Base-by-base conservation (phyloP, 92 coral and sea anemone genomes). In the Zoanthus solanderi region DNA sequence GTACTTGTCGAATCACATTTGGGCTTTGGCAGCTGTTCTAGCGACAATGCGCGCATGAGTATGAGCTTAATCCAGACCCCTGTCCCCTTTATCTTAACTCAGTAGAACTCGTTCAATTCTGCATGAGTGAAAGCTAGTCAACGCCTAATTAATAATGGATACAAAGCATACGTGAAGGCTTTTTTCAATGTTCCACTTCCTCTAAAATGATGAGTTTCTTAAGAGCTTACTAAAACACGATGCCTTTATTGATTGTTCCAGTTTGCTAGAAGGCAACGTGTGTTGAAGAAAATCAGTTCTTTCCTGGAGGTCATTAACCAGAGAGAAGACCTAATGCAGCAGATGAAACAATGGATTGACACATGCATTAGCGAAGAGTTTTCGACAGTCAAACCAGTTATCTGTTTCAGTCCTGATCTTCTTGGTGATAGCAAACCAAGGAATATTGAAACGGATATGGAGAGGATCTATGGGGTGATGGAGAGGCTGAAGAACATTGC, bases 311-410 rank as follows among this genome's bases (percentile, higher is more conserved):
- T 86, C 60, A 91, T 96, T 78, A 42, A 76, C 32, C 93, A 93
- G 80, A 89, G 98, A 29, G 96, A 95, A 57, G 98, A 95, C 47
- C 63, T 93, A 12, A 90, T 95, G 75, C 87, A 82, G 0, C 98
- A 95, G 48, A 91, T 95, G 93, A 89, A 91, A 60, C 75, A 82
- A 0, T 95, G 96, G 98, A 95, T 95, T 16, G 94, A 94, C 32
- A 54, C 96, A 0, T 78, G 94, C 31, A 83, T 86, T n/a, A 87
- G 84, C 56, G 93, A 89, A 71, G 95, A 94, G 18, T 69, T 88
- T 53, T 63, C 72, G 6, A 78, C 72, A 6, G 34, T 71, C 78
- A 79, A 89, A 34, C 71, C 67, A 7, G 88, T 79, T 29, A 45
- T 63, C 17, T 54, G 77, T 5, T 91, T 91, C 80, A 91, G 92